phyloP scores from a whole-genome alignment of 1,140 invertebrate species.

The Dryas iulia region DNA sequence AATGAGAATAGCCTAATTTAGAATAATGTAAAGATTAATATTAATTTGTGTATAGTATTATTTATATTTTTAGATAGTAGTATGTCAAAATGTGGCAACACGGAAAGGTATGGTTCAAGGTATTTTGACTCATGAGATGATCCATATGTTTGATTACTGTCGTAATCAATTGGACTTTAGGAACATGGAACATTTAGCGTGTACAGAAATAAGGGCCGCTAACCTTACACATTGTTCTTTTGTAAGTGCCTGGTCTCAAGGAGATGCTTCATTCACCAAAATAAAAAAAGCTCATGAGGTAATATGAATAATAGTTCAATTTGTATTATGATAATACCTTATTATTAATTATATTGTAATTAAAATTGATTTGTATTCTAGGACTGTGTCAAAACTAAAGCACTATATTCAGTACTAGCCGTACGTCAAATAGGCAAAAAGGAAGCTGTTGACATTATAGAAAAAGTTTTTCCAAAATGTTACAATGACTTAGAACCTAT shows the following conservation, averaged over 20 bases:
- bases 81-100: conserved; percentile 92
- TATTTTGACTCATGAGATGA: conserved; percentile 94
- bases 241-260: conserved; percentile 87
- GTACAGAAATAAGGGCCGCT: conserved; percentile 95
- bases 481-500: conserved; percentile 97
- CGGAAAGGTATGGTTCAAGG: conserved; percentile 86
- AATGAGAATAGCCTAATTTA: no score
- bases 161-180: conserved; percentile 92
- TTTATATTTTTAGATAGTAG: conserved; percentile 85
- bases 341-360: not conserved
- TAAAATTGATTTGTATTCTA: not conserved
- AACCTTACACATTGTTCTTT: conserved; percentile 96
- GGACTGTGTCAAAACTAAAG: conserved; percentile 4
- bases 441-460: conserved; percentile 89
- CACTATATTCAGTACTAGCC: conserved; percentile 89
- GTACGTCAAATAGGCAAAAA: conserved; percentile 87
- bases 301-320: not conserved
- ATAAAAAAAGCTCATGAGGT: conserved; percentile 82
- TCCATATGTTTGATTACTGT: conserved; percentile 98
- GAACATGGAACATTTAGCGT: conserved; percentile 96
- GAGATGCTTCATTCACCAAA: conserved; percentile 87
- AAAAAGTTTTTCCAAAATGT: conserved; percentile 95
- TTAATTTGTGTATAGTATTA: not conserved
- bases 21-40: no score
- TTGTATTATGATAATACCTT: not conserved